These are phyloP conservation scores for Leucoraja erinaceus DNA, from an alignment of 2,113 vertebrate genomes.

Conservation along the genomic window DNA sequence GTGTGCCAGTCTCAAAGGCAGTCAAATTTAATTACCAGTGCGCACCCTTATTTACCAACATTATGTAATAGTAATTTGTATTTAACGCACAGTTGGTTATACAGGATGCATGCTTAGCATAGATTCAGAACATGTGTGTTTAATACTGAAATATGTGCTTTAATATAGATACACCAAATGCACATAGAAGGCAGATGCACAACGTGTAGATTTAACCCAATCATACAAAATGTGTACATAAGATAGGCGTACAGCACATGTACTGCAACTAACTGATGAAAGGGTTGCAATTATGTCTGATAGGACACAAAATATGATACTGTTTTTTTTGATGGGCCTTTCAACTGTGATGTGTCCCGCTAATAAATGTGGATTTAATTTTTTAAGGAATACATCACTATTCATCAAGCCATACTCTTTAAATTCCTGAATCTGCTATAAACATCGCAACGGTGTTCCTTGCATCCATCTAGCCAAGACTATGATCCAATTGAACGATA, in stretches of 20 bases:
- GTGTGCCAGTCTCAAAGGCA: too few relatives aligned
- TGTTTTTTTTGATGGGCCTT: neutral
- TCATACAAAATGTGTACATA: neutral
- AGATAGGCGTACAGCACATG: neutral
- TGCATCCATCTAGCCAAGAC: neutral
- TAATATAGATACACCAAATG: neutral
- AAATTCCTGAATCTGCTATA: neutral
- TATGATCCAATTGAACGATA: neutral
- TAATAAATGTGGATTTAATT: neutral
- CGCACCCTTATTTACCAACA: neutral
- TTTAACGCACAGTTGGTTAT: neutral
- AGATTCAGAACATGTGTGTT: neutral
- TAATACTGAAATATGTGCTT: neutral
- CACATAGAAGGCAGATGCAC: neutral
- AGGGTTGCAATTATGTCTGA: neutral
- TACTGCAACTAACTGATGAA: neutral
- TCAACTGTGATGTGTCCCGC: neutral
- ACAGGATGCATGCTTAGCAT: neutral
- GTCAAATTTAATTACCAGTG: too few relatives aligned
- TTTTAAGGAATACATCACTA: neutral
- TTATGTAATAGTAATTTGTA: neutral
- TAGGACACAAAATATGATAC: neutral
- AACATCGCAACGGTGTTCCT: too few relatives aligned
- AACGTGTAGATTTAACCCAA: neutral
- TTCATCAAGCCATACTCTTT: neutral